These are phyloP conservation scores for Calephelis nemesis DNA, from an alignment of 1,140 invertebrate species.

Conservation along the genomic window DNA sequence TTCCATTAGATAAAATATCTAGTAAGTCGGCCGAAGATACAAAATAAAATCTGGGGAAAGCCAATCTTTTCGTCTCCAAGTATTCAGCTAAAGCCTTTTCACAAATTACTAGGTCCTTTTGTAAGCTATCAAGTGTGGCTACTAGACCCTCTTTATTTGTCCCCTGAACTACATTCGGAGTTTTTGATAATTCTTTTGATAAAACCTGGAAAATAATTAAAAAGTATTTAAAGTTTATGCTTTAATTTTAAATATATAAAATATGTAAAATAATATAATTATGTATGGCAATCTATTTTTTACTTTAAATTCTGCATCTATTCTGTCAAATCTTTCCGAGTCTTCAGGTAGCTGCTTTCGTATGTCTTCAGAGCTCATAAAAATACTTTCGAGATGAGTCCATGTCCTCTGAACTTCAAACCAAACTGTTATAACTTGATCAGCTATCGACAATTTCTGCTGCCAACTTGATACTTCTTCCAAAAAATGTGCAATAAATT, in stretches of 20 bases:
- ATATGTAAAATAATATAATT: background rate
- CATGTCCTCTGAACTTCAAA: constrained; percentile 98
- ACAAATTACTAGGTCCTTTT: constrained; percentile 93
- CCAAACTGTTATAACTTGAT: constrained; percentile 95
- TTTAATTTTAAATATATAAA: too few relatives aligned
- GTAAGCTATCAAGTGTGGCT: constrained; percentile 88
- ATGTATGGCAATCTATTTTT: constrained; percentile 37
- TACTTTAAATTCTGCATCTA: constrained; percentile 94
- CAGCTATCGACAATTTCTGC: constrained; percentile 93
- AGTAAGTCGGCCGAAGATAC: constrained; percentile 97
- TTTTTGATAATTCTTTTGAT: constrained; percentile 86
- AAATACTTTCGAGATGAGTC: constrained; percentile 98
- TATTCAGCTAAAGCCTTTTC: constrained; percentile 98
- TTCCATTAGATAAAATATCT: constrained; percentile 97
- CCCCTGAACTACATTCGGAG: constrained; percentile 92
- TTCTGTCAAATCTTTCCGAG: constrained; percentile 93
- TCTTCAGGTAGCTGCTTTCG: constrained; percentile 95
- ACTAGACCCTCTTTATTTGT: constrained; percentile 92
- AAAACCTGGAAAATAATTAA: constrained; percentile 62
- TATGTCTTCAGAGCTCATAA: constrained; percentile 98
- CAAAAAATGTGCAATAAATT: constrained; percentile 97
- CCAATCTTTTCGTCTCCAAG: constrained; percentile 96
- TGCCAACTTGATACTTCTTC: constrained; percentile 97
- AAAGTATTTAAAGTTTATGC: background rate
- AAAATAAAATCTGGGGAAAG: constrained; percentile 99